These are phyloP conservation scores for Caenorhabditis remanei DNA, from an alignment of 1,140 invertebrate species.

Conservation along the genomic window DNA sequence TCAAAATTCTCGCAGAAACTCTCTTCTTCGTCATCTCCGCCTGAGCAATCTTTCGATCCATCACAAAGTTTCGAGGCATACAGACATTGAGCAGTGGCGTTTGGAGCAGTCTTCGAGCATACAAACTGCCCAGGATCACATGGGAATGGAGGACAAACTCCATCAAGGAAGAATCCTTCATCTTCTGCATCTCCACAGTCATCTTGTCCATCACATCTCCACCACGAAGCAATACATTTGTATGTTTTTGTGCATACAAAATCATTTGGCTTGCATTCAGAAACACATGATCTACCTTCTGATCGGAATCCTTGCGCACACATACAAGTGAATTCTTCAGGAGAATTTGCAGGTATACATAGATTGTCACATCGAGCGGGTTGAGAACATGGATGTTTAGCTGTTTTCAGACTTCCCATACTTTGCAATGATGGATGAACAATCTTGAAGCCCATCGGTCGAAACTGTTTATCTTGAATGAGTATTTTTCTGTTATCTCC, in stretches of 20 bases:
- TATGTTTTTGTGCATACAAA: constrained; percentile 63
- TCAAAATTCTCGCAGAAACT: constrained; percentile 76
- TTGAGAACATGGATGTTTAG: constrained; percentile 57
- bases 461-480: constrained; percentile 55
- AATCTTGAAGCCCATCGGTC: constrained; percentile 64
- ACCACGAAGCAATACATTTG: constrained; percentile 61
- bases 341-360: constrained; percentile 37
- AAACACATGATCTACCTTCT: constrained; percentile 52
- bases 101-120: constrained; percentile 10
- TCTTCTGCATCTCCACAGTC: constrained; percentile 63
- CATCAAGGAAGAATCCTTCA: constrained; percentile 33
- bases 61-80: constrained; percentile 86
- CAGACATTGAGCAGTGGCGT: constrained; percentile 83
- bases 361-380: constrained; percentile 59
- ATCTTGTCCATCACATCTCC: constrained; percentile 65
- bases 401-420: constrained; percentile 33
- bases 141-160: constrained; percentile 59
- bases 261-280: constrained; percentile 63
- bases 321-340: constrained; percentile 42
- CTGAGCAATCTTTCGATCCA: constrained; percentile 84
- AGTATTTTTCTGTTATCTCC: constrained; percentile 48
- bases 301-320: constrained; percentile 59
- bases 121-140: constrained; percentile 57
- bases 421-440: constrained; percentile 56
- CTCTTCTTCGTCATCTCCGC: constrained; percentile 84